These are phyloP conservation scores for Ornithoptera priamus DNA, from an alignment of 2,888 invertebrate species.

Conservation along the genomic window DNA sequence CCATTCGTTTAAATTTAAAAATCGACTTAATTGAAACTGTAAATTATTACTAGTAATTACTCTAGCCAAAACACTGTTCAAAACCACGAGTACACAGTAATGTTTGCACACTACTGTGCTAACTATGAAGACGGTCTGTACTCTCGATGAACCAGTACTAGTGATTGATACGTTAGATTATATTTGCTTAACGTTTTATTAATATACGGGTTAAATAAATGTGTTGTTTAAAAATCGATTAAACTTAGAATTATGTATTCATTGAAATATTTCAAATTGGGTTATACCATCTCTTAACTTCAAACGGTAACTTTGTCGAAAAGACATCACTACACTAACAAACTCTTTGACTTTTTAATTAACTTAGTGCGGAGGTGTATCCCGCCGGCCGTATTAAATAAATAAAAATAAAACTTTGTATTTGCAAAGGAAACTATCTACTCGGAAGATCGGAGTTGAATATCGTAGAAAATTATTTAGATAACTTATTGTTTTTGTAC, in stretches of 20 bases:
- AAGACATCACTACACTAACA: constrained; percentile 1
- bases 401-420: constrained; percentile 18
- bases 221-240: background rate
- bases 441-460: constrained; percentile 9
- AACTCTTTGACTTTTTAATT: constrained; percentile 21
- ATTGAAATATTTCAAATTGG: background rate
- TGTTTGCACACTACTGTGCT: too few relatives aligned
- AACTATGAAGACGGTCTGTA: too few relatives aligned
- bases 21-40: too few relatives aligned
- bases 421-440: constrained; percentile 17
- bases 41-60: too few relatives aligned
- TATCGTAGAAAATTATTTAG: constrained; percentile 13
- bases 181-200: too few relatives aligned
- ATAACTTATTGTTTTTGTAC: too few relatives aligned
- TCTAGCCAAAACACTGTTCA: too few relatives aligned
- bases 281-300: background rate
- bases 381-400: constrained; percentile 10
- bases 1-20: too few relatives aligned
- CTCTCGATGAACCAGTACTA: too few relatives aligned
- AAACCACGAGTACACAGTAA: too few relatives aligned
- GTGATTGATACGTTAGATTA: too few relatives aligned
- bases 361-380: constrained; percentile 13
- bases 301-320: background rate
- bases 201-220: background rate
- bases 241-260: background rate